phyloP scores from a whole-genome alignment of 1,140 invertebrate genomes.

The Choristoneura fumiferana region DNA sequence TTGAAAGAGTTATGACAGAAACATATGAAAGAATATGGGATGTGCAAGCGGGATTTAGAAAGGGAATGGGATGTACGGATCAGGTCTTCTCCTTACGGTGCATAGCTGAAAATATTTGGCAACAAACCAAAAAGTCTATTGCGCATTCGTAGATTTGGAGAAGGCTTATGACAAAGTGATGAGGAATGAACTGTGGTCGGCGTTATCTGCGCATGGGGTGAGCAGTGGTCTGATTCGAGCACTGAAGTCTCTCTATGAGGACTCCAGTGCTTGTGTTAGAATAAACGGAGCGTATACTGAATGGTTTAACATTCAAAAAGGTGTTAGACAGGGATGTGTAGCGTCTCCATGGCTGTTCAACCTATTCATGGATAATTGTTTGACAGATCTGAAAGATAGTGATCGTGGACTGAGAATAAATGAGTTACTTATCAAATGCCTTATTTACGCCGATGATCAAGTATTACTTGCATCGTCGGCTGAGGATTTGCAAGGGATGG shows the following conservation, averaged over 20 bases:
- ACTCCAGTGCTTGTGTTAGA: conserved; percentile 16
- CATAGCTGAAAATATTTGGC: conserved; percentile 25
- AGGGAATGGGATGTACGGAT: conserved; percentile 20
- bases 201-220: conserved; percentile 9
- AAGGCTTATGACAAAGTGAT: conserved; percentile 25
- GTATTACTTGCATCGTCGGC: background rate
- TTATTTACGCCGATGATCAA: conserved; percentile 4
- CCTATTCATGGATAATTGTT: background rate
- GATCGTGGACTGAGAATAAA: conserved; percentile 8
- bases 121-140: conserved; percentile 18
- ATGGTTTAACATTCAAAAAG: conserved; percentile 19
- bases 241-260: conserved; percentile 20
- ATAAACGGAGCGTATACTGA: conserved; percentile 20
- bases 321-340: conserved; percentile 26
- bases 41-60: conserved; percentile 25
- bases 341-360: conserved; percentile 20
- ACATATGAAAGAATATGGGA: conserved; percentile 23
- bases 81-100: conserved; percentile 32
- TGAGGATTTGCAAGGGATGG: background rate
- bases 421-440: background rate
- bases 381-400: background rate
- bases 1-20: conserved; percentile 9
- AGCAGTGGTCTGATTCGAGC: conserved; percentile 18
- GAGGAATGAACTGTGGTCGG: conserved; percentile 17
- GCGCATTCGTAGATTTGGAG: conserved; percentile 20